Evolutionary conservation across 2,113 vertebrate genomes (phyloP).

Genomic region (Oophaga pumilio): DNA sequence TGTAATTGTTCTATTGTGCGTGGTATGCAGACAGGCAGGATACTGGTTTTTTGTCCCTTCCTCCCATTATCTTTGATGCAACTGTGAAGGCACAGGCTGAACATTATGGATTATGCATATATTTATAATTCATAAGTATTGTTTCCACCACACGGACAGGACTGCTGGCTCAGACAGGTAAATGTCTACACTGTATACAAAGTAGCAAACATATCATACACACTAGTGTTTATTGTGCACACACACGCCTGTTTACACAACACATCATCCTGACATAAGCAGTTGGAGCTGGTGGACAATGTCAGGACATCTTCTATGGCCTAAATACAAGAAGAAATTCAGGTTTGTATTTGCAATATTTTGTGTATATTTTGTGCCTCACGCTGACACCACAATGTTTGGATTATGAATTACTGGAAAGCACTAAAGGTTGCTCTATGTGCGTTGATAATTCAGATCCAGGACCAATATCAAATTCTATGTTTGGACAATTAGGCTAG

Average conservation of each 20-base stretch:
- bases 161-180: constrained; percentile 30
- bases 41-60: not conserved
- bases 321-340: not conserved
- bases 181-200: constrained; percentile 45
- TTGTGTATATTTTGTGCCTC: too few species aligned
- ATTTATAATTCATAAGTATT: constrained; percentile 5
- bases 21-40: not conserved
- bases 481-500: too few species aligned
- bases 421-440: not conserved
- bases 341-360: not conserved
- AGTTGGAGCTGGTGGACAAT: constrained; percentile 1
- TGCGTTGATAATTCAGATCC: not conserved
- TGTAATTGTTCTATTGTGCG: not conserved
- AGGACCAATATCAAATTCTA: not conserved
- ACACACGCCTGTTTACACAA: constrained; percentile 42
- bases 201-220: not conserved
- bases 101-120: constrained; percentile 1
- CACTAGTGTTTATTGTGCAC: constrained; percentile 13
- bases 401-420: not conserved
- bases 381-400: too few species aligned
- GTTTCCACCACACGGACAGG: constrained; percentile 18
- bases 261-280: constrained; percentile 11
- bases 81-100: not conserved
- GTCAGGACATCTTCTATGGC: not conserved
- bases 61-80: not conserved